phyloP scores from a whole-genome alignment of 2,888 invertebrate genomes.

The Eucriotettix oculatus region DNA sequence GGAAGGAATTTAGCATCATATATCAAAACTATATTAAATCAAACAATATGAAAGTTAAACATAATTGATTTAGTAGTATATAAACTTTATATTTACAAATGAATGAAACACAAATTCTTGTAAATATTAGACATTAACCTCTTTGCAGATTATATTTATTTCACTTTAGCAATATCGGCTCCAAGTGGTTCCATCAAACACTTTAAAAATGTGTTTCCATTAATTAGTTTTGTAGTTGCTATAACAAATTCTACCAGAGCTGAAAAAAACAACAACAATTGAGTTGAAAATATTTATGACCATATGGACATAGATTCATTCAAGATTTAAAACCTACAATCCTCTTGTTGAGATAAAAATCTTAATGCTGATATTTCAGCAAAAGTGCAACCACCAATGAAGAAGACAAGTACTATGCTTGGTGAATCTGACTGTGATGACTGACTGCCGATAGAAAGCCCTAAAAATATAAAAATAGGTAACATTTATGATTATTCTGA shows the following conservation, averaged over 20 bases:
- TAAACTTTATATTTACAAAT: too few species aligned
- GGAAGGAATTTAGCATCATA: too few species aligned
- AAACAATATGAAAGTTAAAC: too few species aligned
- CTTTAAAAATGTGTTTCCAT: conserved; percentile 71
- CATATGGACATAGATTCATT: conserved; percentile 14
- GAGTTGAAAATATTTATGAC: too few species aligned
- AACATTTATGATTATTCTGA: too few species aligned
- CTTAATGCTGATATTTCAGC: conserved; percentile 60
- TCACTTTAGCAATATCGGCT: background rate
- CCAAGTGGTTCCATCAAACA: conserved; percentile 41
- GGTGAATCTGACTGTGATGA: conserved; percentile 39
- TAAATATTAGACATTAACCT: too few species aligned
- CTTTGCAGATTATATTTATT: too few species aligned
- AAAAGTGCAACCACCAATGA: conserved; percentile 93
- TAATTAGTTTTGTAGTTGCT: conserved; percentile 82
- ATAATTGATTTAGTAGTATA: too few species aligned
- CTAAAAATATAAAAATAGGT: conserved; percentile 15
- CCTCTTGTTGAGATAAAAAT: conserved; percentile 36
- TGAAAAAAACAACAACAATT: conserved; percentile 17
- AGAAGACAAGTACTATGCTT: conserved; percentile 74
- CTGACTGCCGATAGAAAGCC: conserved; percentile 40
- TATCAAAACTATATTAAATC: too few species aligned
- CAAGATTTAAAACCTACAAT: conserved; percentile 22
- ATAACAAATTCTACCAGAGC: conserved; percentile 76
- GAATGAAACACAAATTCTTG: too few species aligned